phyloP scores from a whole-genome alignment of 2,113 vertebrate genomes.

The Forbesichthys agassizii region DNA sequence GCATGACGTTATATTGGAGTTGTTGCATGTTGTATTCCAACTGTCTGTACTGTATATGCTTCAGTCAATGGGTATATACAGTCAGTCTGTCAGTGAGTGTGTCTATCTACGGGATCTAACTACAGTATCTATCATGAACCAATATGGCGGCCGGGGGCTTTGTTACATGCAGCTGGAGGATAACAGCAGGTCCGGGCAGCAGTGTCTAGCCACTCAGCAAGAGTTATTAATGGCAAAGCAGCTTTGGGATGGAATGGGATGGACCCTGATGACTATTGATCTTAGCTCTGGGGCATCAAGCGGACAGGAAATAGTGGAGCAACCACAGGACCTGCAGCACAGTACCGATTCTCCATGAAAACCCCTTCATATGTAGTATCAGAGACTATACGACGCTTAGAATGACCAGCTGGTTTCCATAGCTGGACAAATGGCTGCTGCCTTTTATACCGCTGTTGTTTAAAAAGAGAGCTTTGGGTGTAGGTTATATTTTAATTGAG shows the following conservation, averaged over 20 bases:
- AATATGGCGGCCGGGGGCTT: neutral
- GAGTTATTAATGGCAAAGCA: slow-evolving; percentile 59
- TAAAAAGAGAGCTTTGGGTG: neutral
- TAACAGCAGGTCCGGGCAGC: slow-evolving; percentile 54
- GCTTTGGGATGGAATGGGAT: slow-evolving; percentile 47
- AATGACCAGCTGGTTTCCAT: no score
- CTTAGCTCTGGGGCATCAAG: slow-evolving; percentile 31
- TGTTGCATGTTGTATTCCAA: slow-evolving; percentile 13
- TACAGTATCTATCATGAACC: neutral
- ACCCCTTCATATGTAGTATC: slow-evolving; percentile 16
- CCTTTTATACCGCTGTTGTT: slow-evolving; percentile 9
- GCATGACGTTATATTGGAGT: no score
- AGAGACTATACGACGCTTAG: slow-evolving; percentile 18
- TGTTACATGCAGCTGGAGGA: slow-evolving; percentile 34
- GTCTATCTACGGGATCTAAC: neutral
- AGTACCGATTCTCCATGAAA: slow-evolving; percentile 38
- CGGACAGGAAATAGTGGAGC: slow-evolving; percentile 37
- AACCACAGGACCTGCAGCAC: slow-evolving; percentile 38
- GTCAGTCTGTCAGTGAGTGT: no score
- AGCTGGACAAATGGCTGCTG: slow-evolving; percentile 11
- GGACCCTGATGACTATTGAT: slow-evolving; percentile 68
- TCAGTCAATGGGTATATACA: neutral
- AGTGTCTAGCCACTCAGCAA: slow-evolving; percentile 44
- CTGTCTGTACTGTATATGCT: slow-evolving; percentile 3
- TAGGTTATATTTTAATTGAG: neutral